Evolutionary conservation across 2,113 vertebrate species (phyloP).

Genomic region (Apistogramma diplotaenia): DNA sequence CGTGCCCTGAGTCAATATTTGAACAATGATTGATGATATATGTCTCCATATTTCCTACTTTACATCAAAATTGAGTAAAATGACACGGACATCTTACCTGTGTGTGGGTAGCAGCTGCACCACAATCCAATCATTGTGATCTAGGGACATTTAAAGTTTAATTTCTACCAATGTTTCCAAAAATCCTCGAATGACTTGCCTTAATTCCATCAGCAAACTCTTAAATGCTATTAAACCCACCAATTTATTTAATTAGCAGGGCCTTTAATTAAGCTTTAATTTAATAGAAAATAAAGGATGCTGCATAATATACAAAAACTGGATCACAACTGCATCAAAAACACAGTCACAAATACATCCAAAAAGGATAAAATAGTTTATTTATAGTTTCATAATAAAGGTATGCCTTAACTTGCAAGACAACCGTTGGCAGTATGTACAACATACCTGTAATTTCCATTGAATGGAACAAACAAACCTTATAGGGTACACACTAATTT

Average conservation of each 20-base stretch:
- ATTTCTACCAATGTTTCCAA: not conserved
- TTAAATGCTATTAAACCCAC: not conserved
- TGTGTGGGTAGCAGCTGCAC: not conserved
- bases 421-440: slow-evolving; percentile 96
- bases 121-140: not conserved
- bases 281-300: not conserved
- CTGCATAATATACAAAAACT: not conserved
- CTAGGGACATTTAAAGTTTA: not conserved
- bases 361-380: slow-evolving; percentile 95
- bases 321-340: not conserved
- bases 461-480: slow-evolving; percentile 87
- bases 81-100: rapidly evolving
- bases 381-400: slow-evolving; percentile 98
- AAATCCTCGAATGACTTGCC: not conserved
- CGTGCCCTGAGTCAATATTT: not conserved
- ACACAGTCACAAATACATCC: slow-evolving; percentile 52
- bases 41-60: not conserved
- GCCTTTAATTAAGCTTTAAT: not conserved
- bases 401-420: slow-evolving; percentile 96
- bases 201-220: not conserved
- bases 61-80: not conserved
- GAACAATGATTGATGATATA: not conserved
- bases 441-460: slow-evolving; percentile 96
- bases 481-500: slow-evolving; percentile 81
- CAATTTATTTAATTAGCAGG: not conserved